These are phyloP conservation scores for Butorides virescens DNA, from an alignment of 2,113 vertebrate species.

Conservation along the genomic window DNA sequence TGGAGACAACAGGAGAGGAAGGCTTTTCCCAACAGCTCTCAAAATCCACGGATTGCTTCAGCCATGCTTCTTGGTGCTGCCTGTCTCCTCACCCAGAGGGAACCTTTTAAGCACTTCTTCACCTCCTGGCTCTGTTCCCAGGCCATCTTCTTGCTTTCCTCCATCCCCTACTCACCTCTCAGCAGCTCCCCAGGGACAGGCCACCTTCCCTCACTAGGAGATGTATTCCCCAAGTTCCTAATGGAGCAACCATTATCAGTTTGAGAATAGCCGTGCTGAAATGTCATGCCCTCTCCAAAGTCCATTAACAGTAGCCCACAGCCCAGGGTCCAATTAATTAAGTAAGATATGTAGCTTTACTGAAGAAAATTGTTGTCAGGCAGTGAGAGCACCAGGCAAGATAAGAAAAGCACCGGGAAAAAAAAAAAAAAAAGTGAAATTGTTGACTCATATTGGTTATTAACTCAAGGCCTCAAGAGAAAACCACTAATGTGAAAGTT, in stretches of 20 bases:
- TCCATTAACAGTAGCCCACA: neutral
- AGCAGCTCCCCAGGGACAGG: neutral
- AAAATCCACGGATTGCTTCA: neutral
- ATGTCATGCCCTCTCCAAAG: neutral
- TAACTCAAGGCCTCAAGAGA: neutral
- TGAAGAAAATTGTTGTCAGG: neutral
- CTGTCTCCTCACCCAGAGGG: neutral
- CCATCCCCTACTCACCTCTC: neutral
- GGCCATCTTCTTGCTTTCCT: neutral
- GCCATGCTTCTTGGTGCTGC: neutral
- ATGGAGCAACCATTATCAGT: neutral
- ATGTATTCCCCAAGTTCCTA: neutral
- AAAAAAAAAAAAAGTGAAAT: neutral
- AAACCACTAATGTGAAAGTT: neutral
- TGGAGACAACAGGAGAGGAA: neutral
- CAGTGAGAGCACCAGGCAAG: neutral
- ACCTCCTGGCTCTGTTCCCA: neutral
- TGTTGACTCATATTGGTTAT: conserved; percentile 4
- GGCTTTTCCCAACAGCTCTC: neutral
- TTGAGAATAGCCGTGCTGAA: neutral
- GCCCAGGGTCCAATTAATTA: neutral
- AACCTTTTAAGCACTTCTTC: neutral
- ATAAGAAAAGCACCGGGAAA: neutral
- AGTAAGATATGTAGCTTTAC: neutral
- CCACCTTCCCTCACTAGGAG: neutral